A percentile compares a stretch with the other conserved stretches of the same genome.
These are phyloP conservation scores for Pseudococcus viburni DNA, from an alignment of 2,888 invertebrate species.

Conservation along the genomic window DNA sequence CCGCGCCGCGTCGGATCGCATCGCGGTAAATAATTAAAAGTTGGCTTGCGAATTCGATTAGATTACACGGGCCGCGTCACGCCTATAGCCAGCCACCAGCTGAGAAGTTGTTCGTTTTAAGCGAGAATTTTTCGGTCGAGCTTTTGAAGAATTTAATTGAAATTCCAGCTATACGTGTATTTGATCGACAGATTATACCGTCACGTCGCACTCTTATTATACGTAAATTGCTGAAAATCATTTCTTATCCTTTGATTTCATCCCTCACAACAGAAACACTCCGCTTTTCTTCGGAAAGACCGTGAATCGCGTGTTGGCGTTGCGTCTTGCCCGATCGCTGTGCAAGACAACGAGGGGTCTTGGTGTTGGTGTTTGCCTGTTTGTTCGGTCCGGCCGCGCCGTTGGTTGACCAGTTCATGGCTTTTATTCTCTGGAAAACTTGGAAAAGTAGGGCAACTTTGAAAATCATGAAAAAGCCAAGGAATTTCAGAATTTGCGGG, in stretches of 20 bases:
- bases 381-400: too few relatives aligned
- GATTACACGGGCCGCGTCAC: not conserved
- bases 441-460: too few relatives aligned
- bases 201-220: not conserved
- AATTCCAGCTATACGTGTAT: constrained; percentile 20
- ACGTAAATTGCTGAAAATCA: not conserved
- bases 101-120: not conserved
- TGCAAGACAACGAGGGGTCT: too few relatives aligned
- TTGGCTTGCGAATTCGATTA: not conserved
- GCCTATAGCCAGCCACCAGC: not conserved
- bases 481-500: too few relatives aligned
- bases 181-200: not conserved
- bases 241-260: not conserved
- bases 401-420: too few relatives aligned
- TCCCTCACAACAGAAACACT: not conserved
- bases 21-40: not conserved
- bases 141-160: constrained; percentile 18
- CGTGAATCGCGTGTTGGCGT: not conserved
- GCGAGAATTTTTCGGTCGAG: constrained; percentile 7
- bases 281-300: not conserved
- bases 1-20: not conserved
- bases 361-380: too few relatives aligned
- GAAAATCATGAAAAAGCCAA: too few relatives aligned
- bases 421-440: too few relatives aligned
- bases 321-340: too few relatives aligned